phyloP scores from a whole-genome alignment of 1,140 invertebrate species.

The Brachionus paranguensis region DNA sequence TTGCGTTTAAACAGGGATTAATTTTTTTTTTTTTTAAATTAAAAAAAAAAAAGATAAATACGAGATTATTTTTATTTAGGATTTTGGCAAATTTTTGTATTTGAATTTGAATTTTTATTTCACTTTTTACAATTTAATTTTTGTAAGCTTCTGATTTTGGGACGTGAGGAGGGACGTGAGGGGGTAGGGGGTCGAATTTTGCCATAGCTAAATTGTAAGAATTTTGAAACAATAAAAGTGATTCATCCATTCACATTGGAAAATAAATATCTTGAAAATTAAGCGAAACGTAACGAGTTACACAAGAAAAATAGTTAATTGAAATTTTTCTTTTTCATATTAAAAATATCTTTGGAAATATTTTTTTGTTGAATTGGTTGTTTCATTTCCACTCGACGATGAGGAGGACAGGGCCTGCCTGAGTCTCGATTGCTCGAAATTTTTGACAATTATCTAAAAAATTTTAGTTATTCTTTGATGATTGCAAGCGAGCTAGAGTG shows the following conservation, averaged over 20 bases:
- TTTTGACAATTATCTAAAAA: slow-evolving; percentile 36
- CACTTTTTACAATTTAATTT: background rate
- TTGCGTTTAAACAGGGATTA: slow-evolving; percentile 25
- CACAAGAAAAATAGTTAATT: background rate
- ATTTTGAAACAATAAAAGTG: slow-evolving; percentile 22
- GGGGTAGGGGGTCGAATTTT: background rate
- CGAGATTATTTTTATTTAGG: background rate
- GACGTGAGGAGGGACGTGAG: background rate
- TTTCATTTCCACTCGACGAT: background rate
- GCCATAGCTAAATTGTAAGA: slow-evolving; percentile 5
- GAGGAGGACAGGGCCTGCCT: background rate
- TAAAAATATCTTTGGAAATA: slow-evolving; percentile 1
- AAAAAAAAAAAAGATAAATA: slow-evolving; percentile 16
- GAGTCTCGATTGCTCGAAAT: background rate
- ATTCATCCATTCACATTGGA: slow-evolving; percentile 8
- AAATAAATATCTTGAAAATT: slow-evolving; percentile 25
- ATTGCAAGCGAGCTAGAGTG: background rate
- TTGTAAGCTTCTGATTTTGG: slow-evolving; percentile 1
- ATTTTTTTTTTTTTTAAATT: slow-evolving; percentile 1
- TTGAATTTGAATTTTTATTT: background rate
- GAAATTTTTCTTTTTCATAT: slow-evolving; percentile 3
- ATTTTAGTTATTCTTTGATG: slow-evolving; percentile 26
- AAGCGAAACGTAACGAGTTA: slow-evolving; percentile 31
- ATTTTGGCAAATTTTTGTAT: background rate
- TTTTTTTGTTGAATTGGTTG: slow-evolving; percentile 25